Evolutionary conservation across 1,140 invertebrate genomes (phyloP).

Genomic region (Drosophila kikkawai): DNA sequence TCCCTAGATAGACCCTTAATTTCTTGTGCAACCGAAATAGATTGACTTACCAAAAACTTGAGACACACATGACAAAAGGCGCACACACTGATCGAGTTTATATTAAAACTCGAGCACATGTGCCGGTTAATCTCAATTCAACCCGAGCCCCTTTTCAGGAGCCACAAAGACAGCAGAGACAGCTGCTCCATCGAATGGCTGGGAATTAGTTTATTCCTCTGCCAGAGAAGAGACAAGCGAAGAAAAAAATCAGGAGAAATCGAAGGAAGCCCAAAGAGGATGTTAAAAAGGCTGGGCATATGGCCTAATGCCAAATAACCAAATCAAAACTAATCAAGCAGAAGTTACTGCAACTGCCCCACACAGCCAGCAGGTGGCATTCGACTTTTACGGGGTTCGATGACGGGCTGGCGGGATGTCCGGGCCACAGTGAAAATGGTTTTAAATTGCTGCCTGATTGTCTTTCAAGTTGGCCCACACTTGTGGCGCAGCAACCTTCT

Average conservation of each 20-base stretch:
- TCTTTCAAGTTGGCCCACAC: constrained; percentile 75
- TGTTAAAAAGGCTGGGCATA: constrained; percentile 52
- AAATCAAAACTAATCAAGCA: constrained; percentile 83
- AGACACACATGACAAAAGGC: constrained; percentile 13
- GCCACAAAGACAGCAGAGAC: constrained; percentile 8
- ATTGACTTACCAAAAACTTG: constrained; percentile 18
- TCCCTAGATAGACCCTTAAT: neutral
- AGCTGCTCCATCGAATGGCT: constrained; percentile 36
- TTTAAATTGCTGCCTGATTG: constrained; percentile 83
- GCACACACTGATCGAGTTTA: constrained; percentile 40
- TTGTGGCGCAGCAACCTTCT: constrained; percentile 56
- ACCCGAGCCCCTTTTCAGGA: neutral
- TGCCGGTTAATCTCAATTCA: neutral
- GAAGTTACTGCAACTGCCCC: constrained; percentile 72
- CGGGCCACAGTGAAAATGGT: constrained; percentile 76
- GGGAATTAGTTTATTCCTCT: constrained; percentile 62
- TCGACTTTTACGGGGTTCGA: constrained; percentile 21
- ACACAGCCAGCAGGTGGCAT: constrained; percentile 64
- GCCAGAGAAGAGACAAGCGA: neutral
- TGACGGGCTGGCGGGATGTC: constrained; percentile 19
- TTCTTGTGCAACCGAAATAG: neutral
- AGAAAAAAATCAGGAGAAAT: constrained; percentile 19
- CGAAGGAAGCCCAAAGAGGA: constrained; percentile 46
- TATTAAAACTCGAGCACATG: constrained; percentile 48
- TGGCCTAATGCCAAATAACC: constrained; percentile 76